These are phyloP conservation scores for Heliconius aoede DNA, from an alignment of 2,888 invertebrate genomes.

Conservation along the genomic window DNA sequence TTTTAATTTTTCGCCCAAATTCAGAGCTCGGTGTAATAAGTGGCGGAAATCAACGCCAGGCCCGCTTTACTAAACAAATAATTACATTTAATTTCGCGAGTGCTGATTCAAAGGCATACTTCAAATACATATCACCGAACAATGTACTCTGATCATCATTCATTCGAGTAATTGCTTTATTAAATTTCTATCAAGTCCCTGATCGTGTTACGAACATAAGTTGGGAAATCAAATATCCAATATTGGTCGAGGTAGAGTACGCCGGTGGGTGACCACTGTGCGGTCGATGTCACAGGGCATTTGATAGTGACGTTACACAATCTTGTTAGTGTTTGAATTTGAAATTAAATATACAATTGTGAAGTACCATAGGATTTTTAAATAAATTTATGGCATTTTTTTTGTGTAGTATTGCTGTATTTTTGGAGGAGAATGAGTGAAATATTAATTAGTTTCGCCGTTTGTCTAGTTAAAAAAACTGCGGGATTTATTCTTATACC, in stretches of 20 bases:
- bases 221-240: conserved; percentile 71
- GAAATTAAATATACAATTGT: conserved; percentile 5
- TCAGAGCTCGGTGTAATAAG: too few relatives aligned
- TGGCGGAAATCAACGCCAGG: too few relatives aligned
- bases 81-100: too few relatives aligned
- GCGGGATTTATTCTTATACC: too few relatives aligned
- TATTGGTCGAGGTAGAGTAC: conserved; percentile 55
- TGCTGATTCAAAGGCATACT: too few relatives aligned
- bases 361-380: too few relatives aligned
- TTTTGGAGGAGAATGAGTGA: too few relatives aligned
- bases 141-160: conserved; percentile 50
- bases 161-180: conserved; percentile 55
- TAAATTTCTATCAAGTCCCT: conserved; percentile 59
- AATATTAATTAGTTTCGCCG: too few relatives aligned
- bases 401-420: too few relatives aligned
- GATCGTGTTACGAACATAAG: conserved; percentile 69
- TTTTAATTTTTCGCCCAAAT: too few relatives aligned
- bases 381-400: not conserved
- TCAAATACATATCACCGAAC: conserved; percentile 44
- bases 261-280: conserved; percentile 60
- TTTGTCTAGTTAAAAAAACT: too few relatives aligned
- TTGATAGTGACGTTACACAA: conserved; percentile 70
- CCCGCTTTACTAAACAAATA: too few relatives aligned
- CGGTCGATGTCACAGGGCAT: conserved; percentile 66
- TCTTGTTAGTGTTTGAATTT: conserved; percentile 42